Base-by-base conservation (phyloP, 2,888 invertebrate genomes). In the Acanthosepion pharaonis region DNA sequence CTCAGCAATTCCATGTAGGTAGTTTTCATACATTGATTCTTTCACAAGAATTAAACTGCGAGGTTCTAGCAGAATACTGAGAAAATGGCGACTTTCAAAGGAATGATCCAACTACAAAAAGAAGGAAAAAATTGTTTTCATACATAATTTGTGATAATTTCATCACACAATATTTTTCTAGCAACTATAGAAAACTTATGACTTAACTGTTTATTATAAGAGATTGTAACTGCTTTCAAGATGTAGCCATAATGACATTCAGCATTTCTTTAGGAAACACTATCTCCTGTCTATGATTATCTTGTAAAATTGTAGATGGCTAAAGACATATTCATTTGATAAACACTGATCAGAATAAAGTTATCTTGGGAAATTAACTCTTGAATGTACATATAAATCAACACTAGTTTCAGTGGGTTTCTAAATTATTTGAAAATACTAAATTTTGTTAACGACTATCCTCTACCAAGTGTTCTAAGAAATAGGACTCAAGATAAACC, bases 1-100 rank as follows among this genome's bases (percentile, higher is more conserved):
- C 97, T 99, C 99, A 93, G 98, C 98, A 96, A 99, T 99, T 95
- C 98, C 98, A 98, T 99, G 99, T 96, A 99, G 98, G 97, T 98
- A 99, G 95, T 98, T 98, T 94, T 98, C 98, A 97, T 99, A 99
- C 96, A 99, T 98, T 94, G 98, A 98, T 96, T 99, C 98, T 97
- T 98, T 98, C 42, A 99, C 98, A 93, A 99, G 98, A 28, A 99
- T 98, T 93, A 99, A 98, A 98, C 99, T 99, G 96, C 99, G 98
- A 28, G 98, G 98, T 97, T 99, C 99, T 95, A 99, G 97, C 59
- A 99, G 97, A 94, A 99, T 97, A 95, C 98, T 98, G 96, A 98
- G 98, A 55, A 97, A 95, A 95, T 97, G 96, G 18, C 97, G 96
- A n/a, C 98, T 96, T 42, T 96, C 96, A 48, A 96, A 95, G 28